phyloP scores from a whole-genome alignment of 1,140 invertebrate species.

The Periplaneta americana region DNA sequence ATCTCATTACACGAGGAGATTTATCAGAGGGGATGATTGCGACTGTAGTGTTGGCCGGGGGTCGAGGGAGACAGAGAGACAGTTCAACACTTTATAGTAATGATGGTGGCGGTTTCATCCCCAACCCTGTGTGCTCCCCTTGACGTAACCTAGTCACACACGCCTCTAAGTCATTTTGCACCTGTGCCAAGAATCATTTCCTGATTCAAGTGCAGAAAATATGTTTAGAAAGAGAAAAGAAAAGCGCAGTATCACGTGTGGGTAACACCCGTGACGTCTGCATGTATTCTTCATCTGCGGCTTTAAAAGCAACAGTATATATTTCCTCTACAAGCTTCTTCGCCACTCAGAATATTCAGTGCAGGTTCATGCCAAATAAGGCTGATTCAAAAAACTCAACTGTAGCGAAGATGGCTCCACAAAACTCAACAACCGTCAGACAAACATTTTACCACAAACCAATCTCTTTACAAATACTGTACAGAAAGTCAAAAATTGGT shows the following conservation, averaged over 20 bases:
- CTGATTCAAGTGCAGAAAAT: not conserved
- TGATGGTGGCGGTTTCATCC: not conserved
- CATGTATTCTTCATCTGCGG: no score
- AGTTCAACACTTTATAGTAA: not conserved
- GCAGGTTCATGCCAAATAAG: no score
- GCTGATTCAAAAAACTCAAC: no score
- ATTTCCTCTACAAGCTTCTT: no score
- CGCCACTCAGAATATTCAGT: no score
- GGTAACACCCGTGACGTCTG: no score
- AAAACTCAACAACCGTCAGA: no score
- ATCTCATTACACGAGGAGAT: constrained; percentile 3
- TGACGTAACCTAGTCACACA: not conserved
- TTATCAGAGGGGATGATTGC: constrained; percentile 1
- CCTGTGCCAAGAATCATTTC: not conserved
- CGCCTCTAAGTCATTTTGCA: not conserved
- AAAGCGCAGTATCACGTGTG: not conserved
- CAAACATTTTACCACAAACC: no score
- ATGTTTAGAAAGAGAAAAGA: not conserved
- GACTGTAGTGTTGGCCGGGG: not conserved
- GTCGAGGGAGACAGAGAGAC: not conserved
- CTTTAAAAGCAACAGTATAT: no score
- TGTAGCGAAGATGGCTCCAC: no score
- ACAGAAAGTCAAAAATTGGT: no score
- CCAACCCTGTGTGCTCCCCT: not conserved
- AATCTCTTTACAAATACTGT: no score